These are phyloP conservation scores for Pyralis farinalis DNA, from an alignment of 2,888 invertebrate species.

Conservation along the genomic window DNA sequence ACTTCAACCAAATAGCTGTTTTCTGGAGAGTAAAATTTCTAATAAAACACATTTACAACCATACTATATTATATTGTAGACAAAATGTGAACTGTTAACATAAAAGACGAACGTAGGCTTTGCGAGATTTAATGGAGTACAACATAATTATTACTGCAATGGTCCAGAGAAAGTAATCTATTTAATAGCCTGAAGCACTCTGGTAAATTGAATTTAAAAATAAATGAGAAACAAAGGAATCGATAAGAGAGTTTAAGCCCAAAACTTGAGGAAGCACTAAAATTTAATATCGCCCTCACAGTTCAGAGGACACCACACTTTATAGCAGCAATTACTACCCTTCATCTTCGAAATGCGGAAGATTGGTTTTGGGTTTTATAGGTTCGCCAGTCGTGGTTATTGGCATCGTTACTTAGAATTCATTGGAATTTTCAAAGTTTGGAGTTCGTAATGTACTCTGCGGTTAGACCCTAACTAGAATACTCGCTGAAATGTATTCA, in stretches of 20 bases:
- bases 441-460: no score
- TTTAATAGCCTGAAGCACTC: conserved; percentile 48
- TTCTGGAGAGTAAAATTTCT: no score
- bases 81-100: no score
- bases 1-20: no score
- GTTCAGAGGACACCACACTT: conserved; percentile 67
- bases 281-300: conserved; percentile 65
- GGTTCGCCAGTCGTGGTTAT: conserved; percentile 52
- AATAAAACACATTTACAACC: no score
- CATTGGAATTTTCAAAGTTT: conserved; percentile 26
- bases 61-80: no score
- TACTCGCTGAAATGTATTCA: no score
- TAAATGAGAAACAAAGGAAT: conserved; percentile 50
- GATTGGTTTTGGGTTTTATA: conserved; percentile 70
- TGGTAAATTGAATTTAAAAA: conserved; percentile 51
- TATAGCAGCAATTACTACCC: conserved; percentile 72
- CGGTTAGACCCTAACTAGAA: no score
- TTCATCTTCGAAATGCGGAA: conserved; percentile 64
- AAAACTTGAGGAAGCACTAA: conserved; percentile 63
- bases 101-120: no score
- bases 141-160: conserved; percentile 24
- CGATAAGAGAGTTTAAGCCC: conserved; percentile 54
- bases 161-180: conserved; percentile 38
- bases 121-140: conserved; percentile 8
- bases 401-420: conserved; percentile 47